Base-by-base conservation (phyloP, 1,140 invertebrate genomes). In the Mactra quadrangularis region DNA sequence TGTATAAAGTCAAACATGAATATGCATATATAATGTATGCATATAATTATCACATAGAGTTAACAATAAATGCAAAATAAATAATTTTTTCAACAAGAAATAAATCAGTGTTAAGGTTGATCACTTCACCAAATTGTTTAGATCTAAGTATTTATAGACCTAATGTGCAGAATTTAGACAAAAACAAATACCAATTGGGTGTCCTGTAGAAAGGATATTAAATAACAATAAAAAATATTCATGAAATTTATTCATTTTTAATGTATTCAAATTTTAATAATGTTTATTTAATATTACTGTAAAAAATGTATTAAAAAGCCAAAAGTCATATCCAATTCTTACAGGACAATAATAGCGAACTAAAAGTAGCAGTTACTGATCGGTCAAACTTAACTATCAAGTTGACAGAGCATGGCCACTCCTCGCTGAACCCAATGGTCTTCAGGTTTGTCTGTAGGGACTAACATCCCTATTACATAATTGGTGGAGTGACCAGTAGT, bases 341-440 rank as follows among this genome's bases (percentile, higher is more conserved):
- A 53, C 75, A 78, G 55, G 62, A 78, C 75, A 64, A 60, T 13
- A 13, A 29, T 35, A 22, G 19, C 35, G 59, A n/a, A 25, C 6
- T 64, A 27, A 41, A 6, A 4, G 22, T 35, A 29, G 45, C 33
- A 2, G 6, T 52, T 53, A 4, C 9, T 6, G 7, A 13, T 64
- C 47, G 38, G 62, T 45, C 53, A 38, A 78, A 22, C 60, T 79
- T 94, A 96, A 91, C 96, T 94, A 91, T 96, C 95, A 19, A 97
- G 93, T 90, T 97, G 96, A 92, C 96, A 97, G 19, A 98, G 93
- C 53, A 97, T 91, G 25, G 92, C 92, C 50, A 91, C 89, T 9
- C 93, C 92, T 57, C 93, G 87, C 52, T 89, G 87, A 11, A 93
- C 86, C 93, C 93, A 93, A 86, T 93, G 93, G 45, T 92, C 82